Evolutionary conservation across 2,113 vertebrate genomes (phyloP), one percentile per base, ranked within the genome.

Genomic region (Asarcornis scutulata): DNA sequence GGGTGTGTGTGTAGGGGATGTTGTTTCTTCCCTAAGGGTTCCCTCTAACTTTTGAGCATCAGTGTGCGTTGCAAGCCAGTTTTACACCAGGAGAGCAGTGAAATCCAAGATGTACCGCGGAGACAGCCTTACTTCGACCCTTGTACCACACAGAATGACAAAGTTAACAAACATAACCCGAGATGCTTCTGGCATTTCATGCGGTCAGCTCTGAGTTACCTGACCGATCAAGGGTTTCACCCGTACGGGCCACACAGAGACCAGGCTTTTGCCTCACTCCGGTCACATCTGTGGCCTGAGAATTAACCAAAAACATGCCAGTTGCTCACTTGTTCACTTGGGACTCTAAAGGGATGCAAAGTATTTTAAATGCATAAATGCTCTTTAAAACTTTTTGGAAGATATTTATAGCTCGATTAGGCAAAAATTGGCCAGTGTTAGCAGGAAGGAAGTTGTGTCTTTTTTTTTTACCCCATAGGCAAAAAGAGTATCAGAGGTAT

Each of bases 121-220:
- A 94, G 17, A 2, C 31, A 22, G 36, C 58, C 40, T 29, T 73
- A 36, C 27, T 71, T 83, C 80, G 11, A 6, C 0, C 3, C 1
- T 10, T 26, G 20, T 87, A 42, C 34, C 5, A 20, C 26, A 20
- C 20, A 8, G 60, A 85, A 46, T 10, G 44, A 34, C 11, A 25
- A 58, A 22, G 38, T 10, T 68, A 11, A 32, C 0, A 0, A n/a
- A 31, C 29, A 12, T 50, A 53, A 58, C 42, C 31, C 18, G 14
- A 5, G n/a, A 7, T 29, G 12, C 16, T 26, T 52, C 29, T 1
- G 8, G 15, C 22, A 10, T 56, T 60, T 68, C 53, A 38, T 72
- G 58, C 18, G 13, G 44, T 60, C 66, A 76, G 13, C 62, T 26
- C 42, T 42, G 48, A 46, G 11, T 78, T 93, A 42, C 21, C 42